Evolutionary conservation across 2,888 invertebrate species (phyloP).

Genomic region (Petrolisthes manimaculis): DNA sequence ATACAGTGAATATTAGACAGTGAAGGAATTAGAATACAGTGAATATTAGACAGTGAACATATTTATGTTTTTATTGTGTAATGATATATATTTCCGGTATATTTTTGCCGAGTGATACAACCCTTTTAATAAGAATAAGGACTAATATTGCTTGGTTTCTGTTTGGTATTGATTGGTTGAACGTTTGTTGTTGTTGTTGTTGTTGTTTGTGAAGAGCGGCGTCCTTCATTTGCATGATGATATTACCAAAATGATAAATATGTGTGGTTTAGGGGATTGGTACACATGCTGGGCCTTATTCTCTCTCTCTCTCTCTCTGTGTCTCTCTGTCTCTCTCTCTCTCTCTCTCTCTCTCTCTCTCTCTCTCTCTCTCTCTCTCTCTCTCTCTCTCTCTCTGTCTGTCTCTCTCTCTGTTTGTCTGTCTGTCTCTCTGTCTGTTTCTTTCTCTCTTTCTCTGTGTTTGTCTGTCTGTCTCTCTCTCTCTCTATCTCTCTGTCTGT

Average conservation of each 20-base stretch:
- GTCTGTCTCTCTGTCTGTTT: neutral
- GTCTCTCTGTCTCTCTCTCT: neutral
- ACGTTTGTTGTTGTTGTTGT: neutral
- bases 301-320: neutral
- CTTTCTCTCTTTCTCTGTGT: neutral
- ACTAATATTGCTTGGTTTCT: no score
- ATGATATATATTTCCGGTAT: no score
- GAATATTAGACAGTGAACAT: no score
- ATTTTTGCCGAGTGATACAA: no score
- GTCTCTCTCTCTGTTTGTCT: neutral
- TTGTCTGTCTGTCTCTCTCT: neutral
- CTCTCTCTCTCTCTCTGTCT: neutral
- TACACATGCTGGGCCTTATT: neutral
- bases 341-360: neutral
- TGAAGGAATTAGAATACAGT: no score
- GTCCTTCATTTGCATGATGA: neutral
- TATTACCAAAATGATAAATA: neutral
- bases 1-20: no score
- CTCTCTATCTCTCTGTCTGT: neutral
- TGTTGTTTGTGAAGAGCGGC: conserved; percentile 1
- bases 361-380: neutral
- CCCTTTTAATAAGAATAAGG: no score
- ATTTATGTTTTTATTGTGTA: no score
- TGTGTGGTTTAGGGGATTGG: neutral
- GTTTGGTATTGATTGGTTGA: no score